Base-by-base conservation (phyloP, 2,888 invertebrate genomes). In the Tanaodytes sp. region DNA sequence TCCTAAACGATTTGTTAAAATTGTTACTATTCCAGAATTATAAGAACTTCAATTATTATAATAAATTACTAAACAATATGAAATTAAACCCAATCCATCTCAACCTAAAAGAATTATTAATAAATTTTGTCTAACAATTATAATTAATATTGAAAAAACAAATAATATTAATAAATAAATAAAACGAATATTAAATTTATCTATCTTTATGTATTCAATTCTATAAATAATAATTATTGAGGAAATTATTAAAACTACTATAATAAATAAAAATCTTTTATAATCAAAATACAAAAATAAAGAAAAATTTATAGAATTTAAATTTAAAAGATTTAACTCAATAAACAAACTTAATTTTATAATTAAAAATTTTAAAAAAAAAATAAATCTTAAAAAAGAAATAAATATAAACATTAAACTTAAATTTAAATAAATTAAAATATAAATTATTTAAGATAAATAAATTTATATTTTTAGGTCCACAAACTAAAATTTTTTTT, bases 11-110 rank as follows among this genome's bases (percentile, higher is more conserved):
- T 93, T 93, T 15, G 88, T 89, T 80, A 93, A 85, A 77, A 89
- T 88, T 12, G 92, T 93, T 80, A 92, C 86, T 86, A 92, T 91
- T 0, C 91, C 91, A 1, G 91, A 90, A 87, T 89, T 90, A 88
- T 87, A 89, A 77, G 91, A 91, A 68, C 88, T 90, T 57, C 87
- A 80, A 88, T 90, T 92, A 85, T 91, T 89, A 86, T 90, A 91
- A 86, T 88, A 91, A 88, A 91, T 89, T 0, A 91, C 90, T 84
- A 92, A 89, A 87, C 89, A 89, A 88, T 91, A 92, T 80, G 91
- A 92, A 78, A 89, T 85, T 81, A 92, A 86, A 0, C 92, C 92
- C 83, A 92, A 87, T 0, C 92, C 91, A 89, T 92, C 91, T 72
- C 91, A 92, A 0, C 91, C 91, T 81, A 92, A 86, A 83, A 92